A percentile compares a stretch with the other conserved stretches of the same genome.
Conservation (phyloP, 53 echinoderm and acorn worm genomes). For the Antedon mediterranea region DNA sequence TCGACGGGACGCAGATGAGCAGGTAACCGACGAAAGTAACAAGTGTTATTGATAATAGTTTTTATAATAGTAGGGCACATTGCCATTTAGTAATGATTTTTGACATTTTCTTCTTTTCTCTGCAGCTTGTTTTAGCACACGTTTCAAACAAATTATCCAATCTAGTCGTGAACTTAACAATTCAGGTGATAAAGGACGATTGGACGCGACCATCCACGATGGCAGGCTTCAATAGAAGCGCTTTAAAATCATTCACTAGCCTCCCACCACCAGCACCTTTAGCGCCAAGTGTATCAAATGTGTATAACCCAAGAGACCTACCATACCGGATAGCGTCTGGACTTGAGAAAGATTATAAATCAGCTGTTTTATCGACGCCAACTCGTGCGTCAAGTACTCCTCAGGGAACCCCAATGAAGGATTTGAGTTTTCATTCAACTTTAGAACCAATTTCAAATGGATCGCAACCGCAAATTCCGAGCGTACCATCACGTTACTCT, state of each 20-base stretch:
- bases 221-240: constrained; percentile 32
- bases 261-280: constrained; percentile 42
- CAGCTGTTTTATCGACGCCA: constrained; percentile 23
- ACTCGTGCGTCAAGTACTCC: constrained; percentile 82
- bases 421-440: constrained; percentile 54
- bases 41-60: too few relatives aligned
- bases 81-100: neutral
- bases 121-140: constrained; percentile 85
- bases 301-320: constrained; percentile 1
- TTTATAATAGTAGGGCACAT: neutral
- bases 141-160: constrained; percentile 87
- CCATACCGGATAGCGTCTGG: neutral
- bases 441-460: constrained; percentile 29
- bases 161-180: constrained; percentile 67
- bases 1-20: constrained; percentile 94
- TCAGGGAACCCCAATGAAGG: constrained; percentile 49
- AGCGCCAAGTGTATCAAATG: neutral
- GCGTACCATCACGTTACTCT: neutral
- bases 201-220: constrained; percentile 70
- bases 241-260: constrained; percentile 18
- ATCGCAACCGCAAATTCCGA: neutral
- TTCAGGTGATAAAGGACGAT: constrained; percentile 92
- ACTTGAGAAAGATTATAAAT: constrained; percentile 15
- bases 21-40: constrained; percentile 22
- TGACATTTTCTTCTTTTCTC: constrained; percentile 6